Base-by-base conservation (phyloP, 1,140 invertebrate genomes). In the Muscidifurax raptorellus region DNA sequence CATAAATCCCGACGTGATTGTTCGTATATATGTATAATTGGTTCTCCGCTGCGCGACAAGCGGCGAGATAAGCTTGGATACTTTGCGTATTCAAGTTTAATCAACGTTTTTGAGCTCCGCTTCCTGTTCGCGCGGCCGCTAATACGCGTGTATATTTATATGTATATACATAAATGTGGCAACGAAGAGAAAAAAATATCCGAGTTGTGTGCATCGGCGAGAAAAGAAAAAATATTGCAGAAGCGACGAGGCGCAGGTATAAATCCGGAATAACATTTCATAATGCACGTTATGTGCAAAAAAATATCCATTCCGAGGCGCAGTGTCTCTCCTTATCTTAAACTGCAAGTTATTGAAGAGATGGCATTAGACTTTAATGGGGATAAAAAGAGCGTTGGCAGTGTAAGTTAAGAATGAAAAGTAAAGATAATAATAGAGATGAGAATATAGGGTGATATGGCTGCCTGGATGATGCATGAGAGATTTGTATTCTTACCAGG, bases 401-500 rank as follows among this genome's bases (percentile, higher is more conserved):
- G 59, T 5, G 59, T 64, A 25, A n/a, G n/a, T n/a, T n/a, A n/a
- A n/a, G n/a, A n/a, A n/a, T n/a, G 10, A 9, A 40, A 40, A 40
- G 36, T 25, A 27, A 0, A 22, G 18, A 66, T 66, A 6, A 66
- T 1, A 6, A 25, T 18, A 66, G 64, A 12, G 2, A 25, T 25
- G 9, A 25, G 64, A 7, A 25, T 64, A 18, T 18, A 64, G 22
- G 64, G 22, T 10, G 36, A 40, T 40, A 40, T n/a, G n/a, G 36
- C 36, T 40, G 15, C 13, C 44, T 18, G 44, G 27, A 13, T n/a
- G 25, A 69, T 66, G 32, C n/a, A 52, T 76, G 76, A 59, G 69
- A 77, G 30, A 69, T 27, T 15, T 79, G 75, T 2, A 79, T 89
- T 89, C 92, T 93, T 93, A 93, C 92, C 92, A 93, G 91, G 91